Evolutionary conservation across 2,113 vertebrate genomes (phyloP), one percentile per base, ranked within the genome.

Genomic region (Noturus placidus): DNA sequence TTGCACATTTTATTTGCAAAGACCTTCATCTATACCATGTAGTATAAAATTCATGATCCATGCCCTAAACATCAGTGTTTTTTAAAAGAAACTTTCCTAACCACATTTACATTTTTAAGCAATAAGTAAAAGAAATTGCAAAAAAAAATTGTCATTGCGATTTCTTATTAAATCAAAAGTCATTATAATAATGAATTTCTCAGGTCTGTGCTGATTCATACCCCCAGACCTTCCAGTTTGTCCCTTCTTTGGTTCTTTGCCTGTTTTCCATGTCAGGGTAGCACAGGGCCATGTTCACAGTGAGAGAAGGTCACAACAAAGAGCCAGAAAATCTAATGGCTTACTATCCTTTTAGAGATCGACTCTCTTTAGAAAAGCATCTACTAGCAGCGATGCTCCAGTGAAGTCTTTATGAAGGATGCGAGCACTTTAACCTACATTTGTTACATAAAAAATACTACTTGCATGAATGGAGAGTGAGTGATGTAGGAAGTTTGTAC

Each of bases 361-460:
- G 38, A 46, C 83, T 46, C 61, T 83, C 74, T 81, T 81, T 81
- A 56, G 65, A 83, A 88, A 74, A 86, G 42, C 38, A 65, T 83
- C 33, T 84, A 54, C 56, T 81, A 52, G 57, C 56, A 30, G 50
- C 1, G 9, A 57, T 78, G 70, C 82, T 86, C 42, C 38, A 86
- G 80, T 84, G 76, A 57, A 87, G 83, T 78, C 19, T 82, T 81
- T 25, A n/a, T 83, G 52, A 87, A 79, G 85, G 70, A 76, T 59
- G 65, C 74, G 30, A 38, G 70, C 56, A 83, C 33, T 65, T 42
- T 77, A 84, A 33, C 5, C 0, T 38, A 42, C 15, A 79, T 82
- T 77, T 25, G 54, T 85, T 74, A 67, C 46, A 67, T 8, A 82
- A 85, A 61, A 59, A 74, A 82, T 59, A 35, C 4, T 22, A 35